These are phyloP conservation scores for Epistrophe eligans DNA, from an alignment of 2,888 invertebrate species.

Conservation along the genomic window DNA sequence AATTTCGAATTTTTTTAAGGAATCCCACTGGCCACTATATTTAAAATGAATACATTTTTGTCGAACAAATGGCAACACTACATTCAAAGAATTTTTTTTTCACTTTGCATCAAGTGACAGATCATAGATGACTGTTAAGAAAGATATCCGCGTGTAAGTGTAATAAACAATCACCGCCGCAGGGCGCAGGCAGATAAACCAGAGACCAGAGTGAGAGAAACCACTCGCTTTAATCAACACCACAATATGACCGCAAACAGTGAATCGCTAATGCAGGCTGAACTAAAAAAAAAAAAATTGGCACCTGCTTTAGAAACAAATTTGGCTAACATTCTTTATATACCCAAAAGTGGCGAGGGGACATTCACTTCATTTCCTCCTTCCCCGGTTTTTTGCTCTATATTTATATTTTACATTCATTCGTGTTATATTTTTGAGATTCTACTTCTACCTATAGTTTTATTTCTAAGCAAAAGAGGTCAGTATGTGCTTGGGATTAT, in stretches of 20 bases:
- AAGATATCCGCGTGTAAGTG: slow-evolving; percentile 54
- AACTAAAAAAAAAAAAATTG: slow-evolving; percentile 54
- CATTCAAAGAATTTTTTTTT: neutral
- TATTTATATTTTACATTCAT: too few species aligned
- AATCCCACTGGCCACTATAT: too few species aligned
- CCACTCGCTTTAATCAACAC: slow-evolving; percentile 10
- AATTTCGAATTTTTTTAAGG: slow-evolving; percentile 24
- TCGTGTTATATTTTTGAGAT: slow-evolving; percentile 7
- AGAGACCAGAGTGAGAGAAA: neutral
- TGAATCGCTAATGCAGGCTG: slow-evolving; percentile 28
- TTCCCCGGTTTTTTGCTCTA: slow-evolving; percentile 46
- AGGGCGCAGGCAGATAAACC: neutral
- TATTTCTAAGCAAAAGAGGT: neutral
- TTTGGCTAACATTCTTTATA: slow-evolving; percentile 62
- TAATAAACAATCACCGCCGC: slow-evolving; percentile 15
- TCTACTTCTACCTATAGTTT: neutral
- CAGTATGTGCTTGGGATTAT: slow-evolving; percentile 42
- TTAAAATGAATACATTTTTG: neutral
- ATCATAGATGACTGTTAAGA: slow-evolving; percentile 53
- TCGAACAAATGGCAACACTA: slow-evolving; percentile 46
- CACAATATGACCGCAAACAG: neutral
- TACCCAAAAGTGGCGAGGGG: slow-evolving; percentile 21
- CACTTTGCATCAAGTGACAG: slow-evolving; percentile 42
- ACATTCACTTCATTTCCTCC: slow-evolving; percentile 48
- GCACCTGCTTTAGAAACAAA: slow-evolving; percentile 55